Evolutionary conservation across 2,888 invertebrate genomes (phyloP).

Genomic region (Argyra leucocephala): DNA sequence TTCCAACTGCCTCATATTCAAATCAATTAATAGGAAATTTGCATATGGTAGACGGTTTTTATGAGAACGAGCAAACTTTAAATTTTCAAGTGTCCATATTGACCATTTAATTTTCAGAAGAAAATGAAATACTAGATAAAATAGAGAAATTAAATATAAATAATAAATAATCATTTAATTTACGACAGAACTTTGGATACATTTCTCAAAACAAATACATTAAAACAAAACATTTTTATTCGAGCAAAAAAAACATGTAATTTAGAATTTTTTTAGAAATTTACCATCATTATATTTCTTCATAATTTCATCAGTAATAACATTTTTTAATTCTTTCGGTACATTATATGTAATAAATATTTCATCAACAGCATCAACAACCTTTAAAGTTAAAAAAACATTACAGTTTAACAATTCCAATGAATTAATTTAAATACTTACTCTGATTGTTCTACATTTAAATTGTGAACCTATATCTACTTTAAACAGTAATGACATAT

Average conservation of each 20-base stretch:
- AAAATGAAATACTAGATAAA: conserved; percentile 42
- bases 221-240: not conserved
- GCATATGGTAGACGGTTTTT: conserved; percentile 30
- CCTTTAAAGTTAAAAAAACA: conserved; percentile 21
- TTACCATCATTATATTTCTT: conserved; percentile 33
- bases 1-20: conserved; percentile 44
- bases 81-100: conserved; percentile 45
- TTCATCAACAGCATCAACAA: conserved; percentile 35
- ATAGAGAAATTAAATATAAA: conserved; percentile 10
- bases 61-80: conserved; percentile 38
- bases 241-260: not conserved
- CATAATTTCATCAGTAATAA: conserved; percentile 32
- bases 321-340: conserved; percentile 30
- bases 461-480: conserved; percentile 31
- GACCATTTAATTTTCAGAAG: conserved; percentile 50
- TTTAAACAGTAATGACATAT: conserved; percentile 31
- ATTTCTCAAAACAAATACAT: not conserved
- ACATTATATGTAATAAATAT: conserved; percentile 33
- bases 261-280: not conserved
- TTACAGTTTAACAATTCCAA: not conserved
- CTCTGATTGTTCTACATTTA: conserved; percentile 30
- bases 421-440: conserved; percentile 11
- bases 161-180: no score
- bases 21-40: conserved; percentile 32
- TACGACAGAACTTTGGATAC: not conserved